phyloP scores from a whole-genome alignment of 2,888 invertebrate genomes.

The Lasioglossum vierecki region DNA sequence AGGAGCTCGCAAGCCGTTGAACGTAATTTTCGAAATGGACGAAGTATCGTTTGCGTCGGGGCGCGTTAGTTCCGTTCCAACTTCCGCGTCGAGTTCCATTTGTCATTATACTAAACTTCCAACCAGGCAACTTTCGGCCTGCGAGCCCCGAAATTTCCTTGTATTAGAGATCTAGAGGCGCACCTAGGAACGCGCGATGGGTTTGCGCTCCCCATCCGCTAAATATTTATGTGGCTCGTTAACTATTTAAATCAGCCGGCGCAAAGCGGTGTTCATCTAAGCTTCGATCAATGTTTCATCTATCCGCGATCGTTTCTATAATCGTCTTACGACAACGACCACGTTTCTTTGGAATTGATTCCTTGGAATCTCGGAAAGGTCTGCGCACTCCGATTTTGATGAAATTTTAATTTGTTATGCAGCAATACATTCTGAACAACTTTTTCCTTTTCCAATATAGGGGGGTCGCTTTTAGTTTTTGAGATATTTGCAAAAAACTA shows the following conservation, averaged over 20 bases:
- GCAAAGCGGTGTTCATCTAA: not conserved
- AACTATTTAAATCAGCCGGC: slow-evolving; percentile 8
- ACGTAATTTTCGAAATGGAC: slow-evolving; percentile 59
- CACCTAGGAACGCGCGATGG: not conserved
- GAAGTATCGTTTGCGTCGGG: slow-evolving; percentile 43
- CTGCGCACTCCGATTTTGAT: too few species aligned
- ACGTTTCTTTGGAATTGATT: not conserved
- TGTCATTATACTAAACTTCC: slow-evolving; percentile 48
- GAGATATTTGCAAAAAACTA: too few species aligned
- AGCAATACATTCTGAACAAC: too few species aligned
- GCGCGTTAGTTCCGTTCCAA: slow-evolving; percentile 43
- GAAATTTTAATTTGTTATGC: too few species aligned
- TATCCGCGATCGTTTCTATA: not conserved
- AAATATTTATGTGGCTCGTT: slow-evolving; percentile 49
- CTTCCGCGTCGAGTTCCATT: slow-evolving; percentile 42
- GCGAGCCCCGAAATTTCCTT: slow-evolving; percentile 39
- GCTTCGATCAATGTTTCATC: slow-evolving; percentile 28
- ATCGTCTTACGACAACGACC: slow-evolving; percentile 12
- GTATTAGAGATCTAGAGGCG: not conserved
- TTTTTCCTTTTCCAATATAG: too few species aligned
- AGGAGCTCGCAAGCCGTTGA: slow-evolving; percentile 19
- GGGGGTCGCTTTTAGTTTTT: too few species aligned
- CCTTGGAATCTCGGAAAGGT: too few species aligned
- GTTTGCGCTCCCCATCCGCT: not conserved
- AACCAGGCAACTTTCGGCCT: slow-evolving; percentile 32